Evolutionary conservation across 2,888 invertebrate genomes (phyloP).

Genomic region (Malachius bipustulatus): DNA sequence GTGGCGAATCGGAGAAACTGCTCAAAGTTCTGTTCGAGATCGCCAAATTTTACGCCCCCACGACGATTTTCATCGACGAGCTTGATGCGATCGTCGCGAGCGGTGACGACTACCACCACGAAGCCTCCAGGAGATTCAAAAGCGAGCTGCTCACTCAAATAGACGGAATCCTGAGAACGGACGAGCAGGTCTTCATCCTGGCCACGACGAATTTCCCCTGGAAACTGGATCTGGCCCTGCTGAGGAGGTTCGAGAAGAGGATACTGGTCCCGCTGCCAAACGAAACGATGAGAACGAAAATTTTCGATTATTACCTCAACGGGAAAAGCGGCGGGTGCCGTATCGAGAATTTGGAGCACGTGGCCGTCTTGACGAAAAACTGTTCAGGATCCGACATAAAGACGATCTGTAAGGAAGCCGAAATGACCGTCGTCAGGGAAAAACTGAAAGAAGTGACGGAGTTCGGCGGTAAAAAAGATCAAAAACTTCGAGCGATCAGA

Average conservation of each 20-base stretch:
- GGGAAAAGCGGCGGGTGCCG: conserved; percentile 32
- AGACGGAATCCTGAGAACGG: conserved; percentile 58
- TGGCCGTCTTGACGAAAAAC: conserved; percentile 51
- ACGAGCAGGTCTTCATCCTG: conserved; percentile 61
- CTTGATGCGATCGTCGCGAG: conserved; percentile 72
- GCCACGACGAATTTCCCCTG: conserved; percentile 90
- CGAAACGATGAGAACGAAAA: conserved; percentile 47
- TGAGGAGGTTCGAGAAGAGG: conserved; percentile 78
- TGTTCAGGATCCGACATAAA: conserved; percentile 86
- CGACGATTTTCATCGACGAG: conserved; percentile 89
- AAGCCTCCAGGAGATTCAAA: conserved; percentile 77
- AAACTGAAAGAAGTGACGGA: conserved; percentile 20
- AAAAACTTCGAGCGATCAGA: conserved; percentile 10
- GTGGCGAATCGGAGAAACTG: conserved; percentile 91
- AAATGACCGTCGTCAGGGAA: conserved; percentile 65
- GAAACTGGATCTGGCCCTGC: conserved; percentile 81
- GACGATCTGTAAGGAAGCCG: conserved; percentile 77
- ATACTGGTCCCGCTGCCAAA: conserved; percentile 71
- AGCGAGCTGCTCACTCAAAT: conserved; percentile 79
- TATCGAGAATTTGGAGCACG: conserved; percentile 36
- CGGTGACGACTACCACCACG: conserved; percentile 61
- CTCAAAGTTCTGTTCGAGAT: conserved; percentile 79
- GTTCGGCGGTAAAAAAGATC: background rate
- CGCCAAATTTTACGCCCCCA: conserved; percentile 66
- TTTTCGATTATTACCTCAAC: conserved; percentile 53